Evolutionary conservation across 2,113 vertebrate species (phyloP), one percentile per base, ranked within the genome.

Genomic region (Gadus macrocephalus): DNA sequence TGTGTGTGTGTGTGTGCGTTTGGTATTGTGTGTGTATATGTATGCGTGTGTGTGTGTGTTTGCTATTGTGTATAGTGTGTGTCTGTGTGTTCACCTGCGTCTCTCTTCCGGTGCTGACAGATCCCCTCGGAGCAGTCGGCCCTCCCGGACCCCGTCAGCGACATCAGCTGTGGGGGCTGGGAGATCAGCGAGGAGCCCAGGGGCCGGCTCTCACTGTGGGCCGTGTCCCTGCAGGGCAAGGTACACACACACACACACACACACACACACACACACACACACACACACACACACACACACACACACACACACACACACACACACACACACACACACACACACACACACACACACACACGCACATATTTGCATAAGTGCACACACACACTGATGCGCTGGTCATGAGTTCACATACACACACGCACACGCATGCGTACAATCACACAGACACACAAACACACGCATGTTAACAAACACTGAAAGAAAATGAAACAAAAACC

Each of bases 111-210:
- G 7, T 69, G 19, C 20, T 77, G 83, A 59, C 89, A 99, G 97
- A 94, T 99, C 22, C 88, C 94, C 2, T 92, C 90, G 0, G 90
- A 89, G 7, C 89, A 94, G 65, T 88, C 87, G 0, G 83, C 77
- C 19, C 81, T 97, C 28, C 95, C 95, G 3, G 97, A 98, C 81
- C 96, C 96, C 2, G 98, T 98, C 89, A 97, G 88, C 64, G 97
- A 99, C 87, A 93, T 99, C 83, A 96, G 94, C 3, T 82, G 95
- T 2, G 97, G 97, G 15, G 96, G 96, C 0, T 98, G 95, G 96
- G 96, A 99, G 60, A 83, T 98, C 87, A 95, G 82, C 0, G 96
- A 98, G 0, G 96, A 98, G 77, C 96, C 95, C 0, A 82, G 88
- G 4, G 96, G 95, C 17, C 92, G 83, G 16, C 88, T 98, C 1